Evolutionary conservation across 2,113 vertebrate genomes (phyloP).

Genomic region (Trogon melanurus): DNA sequence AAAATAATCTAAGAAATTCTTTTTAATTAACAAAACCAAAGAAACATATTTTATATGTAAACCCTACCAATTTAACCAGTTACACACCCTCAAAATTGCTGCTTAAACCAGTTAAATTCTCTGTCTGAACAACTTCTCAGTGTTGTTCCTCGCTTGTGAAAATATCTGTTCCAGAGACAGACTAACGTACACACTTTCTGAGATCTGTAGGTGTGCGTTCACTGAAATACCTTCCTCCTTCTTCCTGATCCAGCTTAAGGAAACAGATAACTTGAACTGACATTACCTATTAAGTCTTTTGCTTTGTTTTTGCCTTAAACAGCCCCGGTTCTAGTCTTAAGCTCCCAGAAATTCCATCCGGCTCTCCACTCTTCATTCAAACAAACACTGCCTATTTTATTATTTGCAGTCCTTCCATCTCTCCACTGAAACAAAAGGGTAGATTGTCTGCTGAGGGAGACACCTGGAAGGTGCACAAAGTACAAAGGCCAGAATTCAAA

Average conservation of each 20-base stretch:
- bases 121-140: not conserved
- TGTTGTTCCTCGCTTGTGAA: not conserved
- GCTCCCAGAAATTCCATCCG: slow-evolving; percentile 75
- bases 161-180: not conserved
- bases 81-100: not conserved
- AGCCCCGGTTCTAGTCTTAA: slow-evolving; percentile 31
- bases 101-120: not conserved
- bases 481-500: slow-evolving; percentile 85
- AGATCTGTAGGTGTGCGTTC: not conserved
- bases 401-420: slow-evolving; percentile 74
- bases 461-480: slow-evolving; percentile 89
- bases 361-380: slow-evolving; percentile 72
- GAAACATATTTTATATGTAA: not conserved
- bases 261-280: slow-evolving; percentile 48
- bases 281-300: slow-evolving; percentile 27
- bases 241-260: slow-evolving; percentile 42
- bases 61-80: not conserved
- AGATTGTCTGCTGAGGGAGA: slow-evolving; percentile 84
- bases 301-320: slow-evolving; percentile 47
- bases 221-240: slow-evolving; percentile 15
- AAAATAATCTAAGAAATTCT: not conserved
- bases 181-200: not conserved
- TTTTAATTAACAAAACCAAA: not conserved
- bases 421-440: slow-evolving; percentile 82
- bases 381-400: slow-evolving; percentile 73